phyloP scores from a whole-genome alignment of 2,888 invertebrate species.

The Cylloceria caligata region DNA sequence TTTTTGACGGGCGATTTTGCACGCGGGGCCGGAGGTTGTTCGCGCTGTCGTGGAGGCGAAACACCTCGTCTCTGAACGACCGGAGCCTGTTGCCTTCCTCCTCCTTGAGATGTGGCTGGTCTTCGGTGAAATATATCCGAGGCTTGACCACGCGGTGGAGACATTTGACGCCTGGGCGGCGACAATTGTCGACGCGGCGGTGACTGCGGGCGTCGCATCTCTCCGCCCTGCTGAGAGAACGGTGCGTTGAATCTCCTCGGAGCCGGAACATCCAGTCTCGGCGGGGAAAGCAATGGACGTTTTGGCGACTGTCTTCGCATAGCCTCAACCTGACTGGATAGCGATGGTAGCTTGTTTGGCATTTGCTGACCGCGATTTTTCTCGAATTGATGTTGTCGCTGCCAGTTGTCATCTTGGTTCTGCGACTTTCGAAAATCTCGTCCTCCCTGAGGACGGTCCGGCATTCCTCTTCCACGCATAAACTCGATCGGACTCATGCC shows the following conservation, averaged over 20 bases:
- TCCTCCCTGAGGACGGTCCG: slow-evolving; percentile 45
- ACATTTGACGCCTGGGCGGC: slow-evolving; percentile 54
- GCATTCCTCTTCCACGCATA: slow-evolving; percentile 66
- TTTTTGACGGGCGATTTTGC: slow-evolving; percentile 69
- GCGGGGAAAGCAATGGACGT: slow-evolving; percentile 68
- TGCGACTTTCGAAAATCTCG: slow-evolving; percentile 64
- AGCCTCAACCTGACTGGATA: slow-evolving; percentile 35
- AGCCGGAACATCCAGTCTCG: slow-evolving; percentile 49
- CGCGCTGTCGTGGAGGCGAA: slow-evolving; percentile 64
- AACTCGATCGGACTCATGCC: slow-evolving; percentile 49
- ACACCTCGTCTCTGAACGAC: slow-evolving; percentile 60
- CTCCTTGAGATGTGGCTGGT: slow-evolving; percentile 27
- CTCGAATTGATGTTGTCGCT: slow-evolving; percentile 54
- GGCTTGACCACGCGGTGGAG: slow-evolving; percentile 54
- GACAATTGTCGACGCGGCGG: slow-evolving; percentile 48
- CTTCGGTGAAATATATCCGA: slow-evolving; percentile 62
- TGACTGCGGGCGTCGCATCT: slow-evolving; percentile 37
- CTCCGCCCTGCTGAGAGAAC: slow-evolving; percentile 21
- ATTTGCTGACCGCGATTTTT: slow-evolving; percentile 36
- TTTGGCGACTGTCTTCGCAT: slow-evolving; percentile 62
- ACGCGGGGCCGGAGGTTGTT: slow-evolving; percentile 66
- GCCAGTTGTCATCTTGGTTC: slow-evolving; percentile 67
- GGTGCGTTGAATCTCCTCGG: slow-evolving; percentile 51
- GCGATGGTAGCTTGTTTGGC: slow-evolving; percentile 6
- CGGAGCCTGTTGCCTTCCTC: slow-evolving; percentile 54